Evolutionary conservation across 1,140 invertebrate genomes (phyloP).

Genomic region (Drosophila santomea): DNA sequence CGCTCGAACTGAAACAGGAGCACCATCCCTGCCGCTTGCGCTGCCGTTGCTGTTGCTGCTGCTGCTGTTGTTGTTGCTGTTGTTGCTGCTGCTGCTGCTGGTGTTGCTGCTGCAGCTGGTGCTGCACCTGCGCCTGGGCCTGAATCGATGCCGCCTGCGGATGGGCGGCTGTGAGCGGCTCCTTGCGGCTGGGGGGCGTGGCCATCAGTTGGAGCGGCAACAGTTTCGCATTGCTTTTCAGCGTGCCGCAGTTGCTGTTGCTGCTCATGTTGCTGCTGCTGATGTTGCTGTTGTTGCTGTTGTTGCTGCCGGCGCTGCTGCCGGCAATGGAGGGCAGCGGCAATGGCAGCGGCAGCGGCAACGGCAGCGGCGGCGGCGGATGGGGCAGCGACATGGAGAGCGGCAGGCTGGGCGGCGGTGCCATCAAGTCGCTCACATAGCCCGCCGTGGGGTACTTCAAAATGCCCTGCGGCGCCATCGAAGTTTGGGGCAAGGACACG

Average conservation of each 20-base stretch:
- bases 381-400: conserved; percentile 10
- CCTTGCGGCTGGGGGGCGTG: conserved; percentile 41
- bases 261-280: conserved; percentile 31
- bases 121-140: conserved; percentile 30
- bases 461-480: conserved; percentile 25
- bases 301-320: conserved; percentile 29
- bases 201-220: conserved; percentile 61
- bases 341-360: conserved; percentile 5
- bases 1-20: conserved; percentile 59
- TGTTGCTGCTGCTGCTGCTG: conserved; percentile 42
- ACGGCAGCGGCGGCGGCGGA: background rate
- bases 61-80: conserved; percentile 50
- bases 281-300: conserved; percentile 21
- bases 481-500: conserved; percentile 25
- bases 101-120: conserved; percentile 30
- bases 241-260: conserved; percentile 61
- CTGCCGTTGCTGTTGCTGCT: conserved; percentile 40
- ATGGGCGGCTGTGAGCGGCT: conserved; percentile 43
- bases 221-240: conserved; percentile 71
- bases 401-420: conserved; percentile 18
- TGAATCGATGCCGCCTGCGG: conserved; percentile 28
- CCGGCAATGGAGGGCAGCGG: conserved; percentile 9
- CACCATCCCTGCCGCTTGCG: conserved; percentile 65
- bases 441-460: conserved; percentile 27
- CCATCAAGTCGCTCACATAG: conserved; percentile 36